Base-by-base conservation (phyloP, 2,113 vertebrate species). In the Onychostruthus taczanowskii region DNA sequence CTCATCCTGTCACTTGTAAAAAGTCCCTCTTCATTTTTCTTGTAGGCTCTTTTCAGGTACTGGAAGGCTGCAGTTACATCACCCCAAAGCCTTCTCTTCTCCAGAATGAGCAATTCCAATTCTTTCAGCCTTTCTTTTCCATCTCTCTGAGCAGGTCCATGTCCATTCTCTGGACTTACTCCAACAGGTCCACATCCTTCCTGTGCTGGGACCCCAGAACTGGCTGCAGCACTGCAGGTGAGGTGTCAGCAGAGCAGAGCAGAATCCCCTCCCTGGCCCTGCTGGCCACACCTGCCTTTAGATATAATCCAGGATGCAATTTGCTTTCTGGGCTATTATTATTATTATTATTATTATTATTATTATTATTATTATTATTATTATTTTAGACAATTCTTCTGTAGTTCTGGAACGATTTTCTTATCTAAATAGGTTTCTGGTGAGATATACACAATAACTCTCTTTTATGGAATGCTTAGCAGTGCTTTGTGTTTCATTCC, bases 11-110 rank as follows among this genome's bases (percentile, higher is more conserved):
- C 61, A 30, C 11, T 52, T n/a, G 28, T 17, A 28, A 67, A 39
- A 24, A 27, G 2, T 2, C 7, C 9, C 8, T 43, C 50, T 50
- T 43, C 0, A 0, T 50, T 37, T 59, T 58, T 20, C 17, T 81
- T 20, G 2, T 14, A 28, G 18, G 10, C 9, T 66, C 9, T 37
- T 13, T 50, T 37, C 18, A 46, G 33, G 16, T 28, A 20, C 27
- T 3, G 15, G 23, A 46, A 46, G 27, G 19, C 5, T 52, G 16
- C 10, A 66, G 8, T 11, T 33, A 24, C 4, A 3, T 59, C 15
- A 66, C 7, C 13, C 13, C 33, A 16, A 58, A 67, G 6, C 16
- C 22, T 59, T 58, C 35, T 43, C 26, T 56, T 81, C 23, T 37
- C 10, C 44, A 44, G 59, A 11, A 14, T 8, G 12, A 59, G 16